phyloP scores from a whole-genome alignment of 1,140 invertebrate species.

The Amphibalanus amphitrite region DNA sequence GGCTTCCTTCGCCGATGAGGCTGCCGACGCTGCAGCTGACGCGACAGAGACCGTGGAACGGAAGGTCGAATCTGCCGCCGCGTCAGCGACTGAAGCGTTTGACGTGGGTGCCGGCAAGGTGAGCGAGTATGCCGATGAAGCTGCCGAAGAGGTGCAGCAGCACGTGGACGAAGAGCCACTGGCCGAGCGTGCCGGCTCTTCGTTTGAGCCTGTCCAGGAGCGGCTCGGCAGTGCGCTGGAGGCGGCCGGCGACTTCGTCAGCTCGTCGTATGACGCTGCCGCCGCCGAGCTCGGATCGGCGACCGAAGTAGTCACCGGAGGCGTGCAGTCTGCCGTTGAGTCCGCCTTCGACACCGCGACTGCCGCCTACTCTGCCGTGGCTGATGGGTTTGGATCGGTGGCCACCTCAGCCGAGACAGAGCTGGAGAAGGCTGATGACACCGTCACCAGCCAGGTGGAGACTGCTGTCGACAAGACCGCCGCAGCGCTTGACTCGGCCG shows the following conservation, averaged over 20 bases:
- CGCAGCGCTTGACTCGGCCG: background rate
- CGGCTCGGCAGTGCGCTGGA: background rate
- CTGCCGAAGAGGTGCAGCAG: background rate
- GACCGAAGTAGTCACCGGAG: background rate
- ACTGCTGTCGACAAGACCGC: background rate
- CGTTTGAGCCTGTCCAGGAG: background rate
- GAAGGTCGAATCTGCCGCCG: too few relatives aligned
- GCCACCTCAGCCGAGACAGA: too few relatives aligned
- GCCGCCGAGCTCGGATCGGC: background rate
- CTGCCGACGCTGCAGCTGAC: too few relatives aligned
- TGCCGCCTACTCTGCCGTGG: background rate
- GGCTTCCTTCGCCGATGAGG: too few relatives aligned
- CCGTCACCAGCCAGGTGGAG: background rate
- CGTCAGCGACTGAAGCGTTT: background rate
- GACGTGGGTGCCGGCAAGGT: background rate
- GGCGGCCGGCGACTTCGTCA: background rate
- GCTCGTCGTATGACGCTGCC: background rate
- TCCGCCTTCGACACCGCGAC: background rate
- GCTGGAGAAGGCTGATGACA: background rate
- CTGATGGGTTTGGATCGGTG: background rate
- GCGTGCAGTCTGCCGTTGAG: background rate
- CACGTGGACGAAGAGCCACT: background rate
- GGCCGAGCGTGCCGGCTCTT: background rate
- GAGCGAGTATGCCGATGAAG: background rate
- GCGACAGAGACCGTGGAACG: too few relatives aligned